Evolutionary conservation across 2,888 invertebrate species (phyloP), one percentile per base, ranked within the genome.

Genomic region (Nasonia oneida): DNA sequence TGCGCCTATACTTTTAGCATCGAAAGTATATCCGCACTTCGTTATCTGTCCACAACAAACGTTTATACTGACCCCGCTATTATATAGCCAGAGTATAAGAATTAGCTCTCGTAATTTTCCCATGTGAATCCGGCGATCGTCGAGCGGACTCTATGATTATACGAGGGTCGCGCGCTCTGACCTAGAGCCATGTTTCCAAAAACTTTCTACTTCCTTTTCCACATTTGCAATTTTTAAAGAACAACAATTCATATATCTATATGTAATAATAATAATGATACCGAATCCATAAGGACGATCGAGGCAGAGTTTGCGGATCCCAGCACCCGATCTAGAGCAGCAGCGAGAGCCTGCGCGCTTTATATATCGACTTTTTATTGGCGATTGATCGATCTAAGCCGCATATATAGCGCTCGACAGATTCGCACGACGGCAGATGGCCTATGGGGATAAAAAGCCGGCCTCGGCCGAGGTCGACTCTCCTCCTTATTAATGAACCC

Each of bases 341-440:
- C n/a, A 61, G 12, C 14, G 29, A 23, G 33, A 18, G 37, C n/a
- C 73, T 12, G n/a, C 23, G 6, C n/a, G 5, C 23, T 23, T 23
- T 23, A 29, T 53, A 50, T 50, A 53, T 1, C 29, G 15, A 53
- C 18, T 53, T 53, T 47, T 15, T 61, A 61, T 61, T 61, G 71
- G 70, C 79, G 74, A 42, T 89, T 88, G 90, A 89, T 90, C 89
- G 90, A 89, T 90, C 88, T 33, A 33, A 29, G 33, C 67, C n/a
- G n/a, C 29, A 29, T 29, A 29, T 29, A 29, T 37, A 37, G 33
- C 88, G 88, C 88, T 87, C 86, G 83, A 85, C 83, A 85, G 90
- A 89, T 89, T 87, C 87, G 85, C 84, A 90, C 14, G 90, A 61
- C 91, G 90, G 91, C 93, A 93, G 93, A 93, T 93, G 93, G 93